Conservation (phyloP, 2,797 vertebrate species). For the Chelmon rostratus region DNA sequence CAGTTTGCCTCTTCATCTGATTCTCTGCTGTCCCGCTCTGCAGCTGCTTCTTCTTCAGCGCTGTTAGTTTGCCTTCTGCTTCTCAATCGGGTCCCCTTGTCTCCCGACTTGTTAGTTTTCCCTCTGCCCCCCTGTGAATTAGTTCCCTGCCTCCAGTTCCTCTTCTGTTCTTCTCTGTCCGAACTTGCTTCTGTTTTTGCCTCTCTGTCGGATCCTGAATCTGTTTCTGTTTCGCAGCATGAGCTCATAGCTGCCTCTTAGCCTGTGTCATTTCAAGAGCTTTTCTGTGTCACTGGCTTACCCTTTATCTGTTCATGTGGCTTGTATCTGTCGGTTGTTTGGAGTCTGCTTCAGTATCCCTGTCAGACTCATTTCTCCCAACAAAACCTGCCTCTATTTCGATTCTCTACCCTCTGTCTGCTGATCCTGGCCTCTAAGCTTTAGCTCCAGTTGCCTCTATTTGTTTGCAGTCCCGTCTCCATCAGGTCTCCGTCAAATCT, state of each 20-base stretch:
- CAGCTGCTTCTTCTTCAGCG: constrained; percentile 16
- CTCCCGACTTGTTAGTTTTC: constrained; percentile 6
- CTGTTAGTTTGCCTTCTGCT: constrained; percentile 18
- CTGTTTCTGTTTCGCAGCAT: background rate
- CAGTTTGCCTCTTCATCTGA: background rate
- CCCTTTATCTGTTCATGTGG: constrained; percentile 1
- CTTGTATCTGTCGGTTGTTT: background rate
- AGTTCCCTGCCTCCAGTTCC: constrained; percentile 1
- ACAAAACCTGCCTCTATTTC: background rate
- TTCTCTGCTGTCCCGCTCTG: background rate
- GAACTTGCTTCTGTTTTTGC: background rate
- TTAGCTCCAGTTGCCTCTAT: background rate
- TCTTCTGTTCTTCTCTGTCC: background rate
- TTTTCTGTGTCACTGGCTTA: constrained; percentile 7
- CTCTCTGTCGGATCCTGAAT: background rate
- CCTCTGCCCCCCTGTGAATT: background rate
- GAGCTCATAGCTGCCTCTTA: background rate
- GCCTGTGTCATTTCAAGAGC: background rate
- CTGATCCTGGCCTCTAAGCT: background rate
- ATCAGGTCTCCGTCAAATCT: constrained; percentile 1
- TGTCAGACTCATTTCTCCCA: background rate
- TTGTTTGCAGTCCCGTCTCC: no score
- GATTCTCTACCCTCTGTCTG: background rate
- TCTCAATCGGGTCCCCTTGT: constrained; percentile 2
- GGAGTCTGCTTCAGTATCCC: background rate